Percentiles rank a stretch among this genome's conserved stretches.
phyloP scores from a whole-genome alignment of 2,888 invertebrate species.

The Aphrophora alni region DNA sequence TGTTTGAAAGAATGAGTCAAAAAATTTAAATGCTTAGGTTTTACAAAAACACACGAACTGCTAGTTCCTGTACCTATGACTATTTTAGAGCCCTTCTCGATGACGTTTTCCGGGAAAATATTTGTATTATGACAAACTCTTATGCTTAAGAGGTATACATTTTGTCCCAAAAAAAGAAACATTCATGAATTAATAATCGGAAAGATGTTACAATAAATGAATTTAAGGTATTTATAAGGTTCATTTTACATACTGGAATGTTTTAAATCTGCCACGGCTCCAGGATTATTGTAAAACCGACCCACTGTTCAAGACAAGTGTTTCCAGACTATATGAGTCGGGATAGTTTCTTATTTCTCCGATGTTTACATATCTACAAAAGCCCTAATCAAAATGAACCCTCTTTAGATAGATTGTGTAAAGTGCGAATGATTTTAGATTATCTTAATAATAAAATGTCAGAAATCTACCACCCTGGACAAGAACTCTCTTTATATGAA shows the following conservation, averaged over 20 bases:
- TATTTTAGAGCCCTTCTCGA: no score
- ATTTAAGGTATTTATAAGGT: conserved; percentile 30
- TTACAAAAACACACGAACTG: no score
- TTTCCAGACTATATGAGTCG: conserved; percentile 18
- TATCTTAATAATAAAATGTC: neutral
- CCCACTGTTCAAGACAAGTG: conserved; percentile 20
- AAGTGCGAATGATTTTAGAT: neutral
- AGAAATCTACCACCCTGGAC: neutral
- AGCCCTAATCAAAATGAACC: neutral
- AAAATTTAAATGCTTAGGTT: no score
- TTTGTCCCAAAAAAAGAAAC: no score
- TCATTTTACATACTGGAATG: conserved; percentile 26
- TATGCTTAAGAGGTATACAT: no score
- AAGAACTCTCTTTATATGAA: neutral
- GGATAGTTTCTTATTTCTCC: conserved; percentile 16
- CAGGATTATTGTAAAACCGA: conserved; percentile 28
- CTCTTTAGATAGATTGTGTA: neutral
- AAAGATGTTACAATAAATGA: no score
- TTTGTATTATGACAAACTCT: no score
- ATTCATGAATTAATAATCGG: no score
- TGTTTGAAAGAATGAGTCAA: no score
- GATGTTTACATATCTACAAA: conserved; percentile 27
- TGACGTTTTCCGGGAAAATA: no score
- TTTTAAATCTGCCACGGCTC: neutral
- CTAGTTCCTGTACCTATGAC: no score